phyloP scores from a whole-genome alignment of 1,140 invertebrate species.

The Bathynomus jamesi region DNA sequence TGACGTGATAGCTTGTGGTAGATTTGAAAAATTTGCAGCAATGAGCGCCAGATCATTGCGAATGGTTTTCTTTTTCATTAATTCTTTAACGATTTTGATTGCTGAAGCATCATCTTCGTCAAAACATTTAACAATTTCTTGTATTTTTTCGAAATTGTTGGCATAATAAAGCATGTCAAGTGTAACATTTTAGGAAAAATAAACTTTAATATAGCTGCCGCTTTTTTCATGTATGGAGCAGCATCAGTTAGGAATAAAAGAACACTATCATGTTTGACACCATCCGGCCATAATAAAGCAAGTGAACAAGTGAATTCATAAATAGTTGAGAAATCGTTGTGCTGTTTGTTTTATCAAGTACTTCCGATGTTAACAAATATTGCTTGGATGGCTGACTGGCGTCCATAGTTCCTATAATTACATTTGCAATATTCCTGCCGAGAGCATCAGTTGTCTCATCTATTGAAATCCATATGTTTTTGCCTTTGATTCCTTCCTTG shows the following conservation, averaged over 20 bases:
- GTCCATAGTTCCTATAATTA: too few species aligned
- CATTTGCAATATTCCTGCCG: neutral
- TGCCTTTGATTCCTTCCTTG: neutral
- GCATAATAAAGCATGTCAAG: constrained; percentile 37
- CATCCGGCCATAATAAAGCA: constrained; percentile 8
- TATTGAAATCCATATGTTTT: too few species aligned
- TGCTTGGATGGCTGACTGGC: neutral
- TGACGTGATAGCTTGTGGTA: too few species aligned
- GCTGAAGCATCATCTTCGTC: too few species aligned
- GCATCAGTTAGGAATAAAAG: constrained; percentile 37
- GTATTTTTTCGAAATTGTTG: too few species aligned
- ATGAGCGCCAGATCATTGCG: neutral
- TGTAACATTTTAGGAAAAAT: constrained; percentile 38
- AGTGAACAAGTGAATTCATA: constrained; percentile 9
- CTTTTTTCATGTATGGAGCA: too few species aligned
- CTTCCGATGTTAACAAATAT: constrained; percentile 13
- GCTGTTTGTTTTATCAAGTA: constrained; percentile 12
- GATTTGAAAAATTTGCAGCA: too few species aligned
- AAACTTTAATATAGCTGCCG: constrained; percentile 39
- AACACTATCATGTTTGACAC: constrained; percentile 37
- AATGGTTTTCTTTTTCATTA: neutral
- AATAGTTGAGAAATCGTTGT: constrained; percentile 14
- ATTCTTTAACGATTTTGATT: too few species aligned
- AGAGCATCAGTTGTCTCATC: neutral
- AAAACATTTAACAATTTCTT: too few species aligned